Base-by-base conservation (phyloP, 2,888 invertebrate genomes). In the Lysandra bellargus region DNA sequence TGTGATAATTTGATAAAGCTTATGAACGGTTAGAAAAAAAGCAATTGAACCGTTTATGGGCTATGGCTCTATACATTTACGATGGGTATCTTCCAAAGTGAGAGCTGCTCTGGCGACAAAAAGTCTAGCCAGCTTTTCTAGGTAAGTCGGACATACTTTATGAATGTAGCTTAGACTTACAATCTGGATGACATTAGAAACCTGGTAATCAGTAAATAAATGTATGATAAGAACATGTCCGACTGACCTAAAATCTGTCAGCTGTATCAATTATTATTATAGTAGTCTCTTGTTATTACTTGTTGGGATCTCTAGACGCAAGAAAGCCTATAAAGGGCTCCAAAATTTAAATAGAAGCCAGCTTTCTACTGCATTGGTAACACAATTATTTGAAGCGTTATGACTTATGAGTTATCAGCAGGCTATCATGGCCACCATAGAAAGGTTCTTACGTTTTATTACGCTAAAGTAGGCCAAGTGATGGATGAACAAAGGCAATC, bases 171-270 rank as follows among this genome's bases (percentile, higher is more conserved):
- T 9, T 60, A 60, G 17, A 61, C 30, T 69, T 69, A 33, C 69
- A 14, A 33, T 69, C 69, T 69, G 33, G 33, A 37, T 37, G 69
- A 69, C 14, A 69, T 69, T 69, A 69, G 69, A 69, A 69, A 69
- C 33, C 33, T 69, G 33, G 33, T 9, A 17, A 33, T 69, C 23
- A 23, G 23, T 23, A 23, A 23, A 23, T 23, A 23, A 23, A 23
- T 23, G 23, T 23, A 9, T 61, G 69, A 6, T 33, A 33, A 33
- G 69, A 69, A 77, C 60, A 5, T n/a, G 37, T 44, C 9, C 33
- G 30, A 23, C 33, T 76, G 6, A 49, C 6, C 30, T 76, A 12
- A 76, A 76, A 76, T 6, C 53, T 53, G 14, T 53, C 53, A 53
- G 14, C 53, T 53, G 12, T 53, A 53, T 53, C 4, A 53, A 53